Percentiles rank a stretch among this genome's conserved stretches.
Evolutionary conservation across 2,888 invertebrate species (phyloP).

Genomic region (Nomada fabriciana): DNA sequence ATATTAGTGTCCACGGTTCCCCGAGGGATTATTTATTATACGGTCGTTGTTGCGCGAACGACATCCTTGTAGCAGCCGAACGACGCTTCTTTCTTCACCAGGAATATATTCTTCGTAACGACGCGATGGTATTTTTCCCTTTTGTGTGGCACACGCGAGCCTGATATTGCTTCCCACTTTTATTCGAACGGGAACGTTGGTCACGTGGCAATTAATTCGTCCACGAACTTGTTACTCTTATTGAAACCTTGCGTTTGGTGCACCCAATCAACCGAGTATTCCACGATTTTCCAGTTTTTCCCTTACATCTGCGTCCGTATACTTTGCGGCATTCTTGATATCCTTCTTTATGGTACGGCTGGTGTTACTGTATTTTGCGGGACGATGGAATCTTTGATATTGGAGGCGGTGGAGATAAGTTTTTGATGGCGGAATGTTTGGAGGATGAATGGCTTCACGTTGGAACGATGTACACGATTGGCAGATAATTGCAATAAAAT

Average conservation of each 20-base stretch:
- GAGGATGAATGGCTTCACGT: not conserved
- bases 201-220: slow-evolving; percentile 30
- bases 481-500: too few relatives aligned
- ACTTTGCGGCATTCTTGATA: too few relatives aligned
- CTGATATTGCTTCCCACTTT: slow-evolving; percentile 48
- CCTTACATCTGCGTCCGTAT: not conserved
- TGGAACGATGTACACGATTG: too few relatives aligned
- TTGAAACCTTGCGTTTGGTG: not conserved
- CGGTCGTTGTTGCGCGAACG: slow-evolving; percentile 55
- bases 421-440: not conserved
- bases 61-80: slow-evolving; percentile 50
- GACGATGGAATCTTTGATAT: not conserved
- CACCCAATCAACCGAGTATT: not conserved
- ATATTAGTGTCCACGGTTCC: slow-evolving; percentile 59
- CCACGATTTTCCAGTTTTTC: not conserved
- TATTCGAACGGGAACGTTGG: not conserved
- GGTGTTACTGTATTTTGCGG: not conserved
- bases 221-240: not conserved
- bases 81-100: slow-evolving; percentile 53
- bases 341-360: not conserved
- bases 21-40: slow-evolving; percentile 63
- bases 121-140: slow-evolving; percentile 29
- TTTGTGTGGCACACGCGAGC: slow-evolving; percentile 12
- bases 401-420: not conserved
- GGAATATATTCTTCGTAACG: slow-evolving; percentile 43